phyloP scores from a whole-genome alignment of 2,797 vertebrate species.

The Siniperca scherzeri region DNA sequence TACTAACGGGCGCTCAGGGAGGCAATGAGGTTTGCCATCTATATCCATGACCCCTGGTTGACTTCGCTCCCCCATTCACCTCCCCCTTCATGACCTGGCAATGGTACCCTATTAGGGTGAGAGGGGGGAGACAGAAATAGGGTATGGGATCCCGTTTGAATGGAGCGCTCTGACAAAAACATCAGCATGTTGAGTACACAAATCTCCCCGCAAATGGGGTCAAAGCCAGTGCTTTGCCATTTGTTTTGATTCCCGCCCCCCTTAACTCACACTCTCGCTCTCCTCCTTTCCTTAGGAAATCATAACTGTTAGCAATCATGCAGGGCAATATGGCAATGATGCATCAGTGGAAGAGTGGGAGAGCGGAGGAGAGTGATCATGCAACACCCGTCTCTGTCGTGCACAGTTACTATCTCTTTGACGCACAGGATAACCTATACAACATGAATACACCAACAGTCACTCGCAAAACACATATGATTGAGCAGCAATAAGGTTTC shows the following conservation, averaged over 20 bases:
- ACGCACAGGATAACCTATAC: constrained; percentile 31
- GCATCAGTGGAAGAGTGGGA: constrained; percentile 33
- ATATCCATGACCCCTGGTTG: constrained; percentile 87
- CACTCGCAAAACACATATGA: constrained; percentile 25
- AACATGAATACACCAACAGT: constrained; percentile 29
- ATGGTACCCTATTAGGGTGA: constrained; percentile 85
- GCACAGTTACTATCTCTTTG: constrained; percentile 44
- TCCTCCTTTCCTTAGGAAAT: constrained; percentile 61
- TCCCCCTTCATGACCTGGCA: constrained; percentile 85
- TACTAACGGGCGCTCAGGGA: constrained; percentile 82
- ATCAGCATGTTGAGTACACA: constrained; percentile 77
- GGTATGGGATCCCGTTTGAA: constrained; percentile 78
- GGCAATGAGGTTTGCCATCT: constrained; percentile 85
- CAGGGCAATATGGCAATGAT: constrained; percentile 66
- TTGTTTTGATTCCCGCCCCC: constrained; percentile 77
- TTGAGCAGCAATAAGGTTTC: constrained; percentile 34
- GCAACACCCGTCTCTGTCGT: constrained; percentile 35
- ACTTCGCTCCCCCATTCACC: constrained; percentile 80
- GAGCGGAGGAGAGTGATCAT: constrained; percentile 41
- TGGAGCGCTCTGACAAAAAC: constrained; percentile 77
- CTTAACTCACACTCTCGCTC: constrained; percentile 30
- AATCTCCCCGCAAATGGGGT: constrained; percentile 81
- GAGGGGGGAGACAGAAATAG: constrained; percentile 70
- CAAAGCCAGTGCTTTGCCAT: constrained; percentile 79
- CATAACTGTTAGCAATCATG: constrained; percentile 74